Evolutionary conservation across 2,797 vertebrate genomes (phyloP).

Genomic region (Orestias chungarensis): DNA sequence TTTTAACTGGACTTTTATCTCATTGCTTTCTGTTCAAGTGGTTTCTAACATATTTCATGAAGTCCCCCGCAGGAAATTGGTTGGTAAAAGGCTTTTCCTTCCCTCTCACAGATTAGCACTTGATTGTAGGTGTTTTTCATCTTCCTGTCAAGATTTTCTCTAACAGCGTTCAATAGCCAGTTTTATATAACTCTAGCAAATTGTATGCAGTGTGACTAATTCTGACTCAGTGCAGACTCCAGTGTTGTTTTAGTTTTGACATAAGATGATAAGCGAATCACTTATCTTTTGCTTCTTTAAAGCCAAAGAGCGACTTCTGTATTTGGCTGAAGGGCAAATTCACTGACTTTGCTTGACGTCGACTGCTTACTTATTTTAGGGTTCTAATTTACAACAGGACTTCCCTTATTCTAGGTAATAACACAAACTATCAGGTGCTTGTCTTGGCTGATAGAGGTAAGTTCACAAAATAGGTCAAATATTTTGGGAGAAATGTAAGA

Average conservation of each 20-base stretch:
- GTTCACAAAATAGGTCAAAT: neutral
- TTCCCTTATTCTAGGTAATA: neutral
- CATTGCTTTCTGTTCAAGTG: constrained; percentile 12
- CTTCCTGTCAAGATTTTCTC: neutral
- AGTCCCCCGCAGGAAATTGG: neutral
- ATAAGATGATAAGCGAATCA: neutral
- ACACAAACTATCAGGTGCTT: neutral
- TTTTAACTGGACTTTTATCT: constrained; percentile 11
- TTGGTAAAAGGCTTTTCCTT: neutral
- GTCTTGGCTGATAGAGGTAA: neutral
- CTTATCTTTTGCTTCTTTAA: neutral
- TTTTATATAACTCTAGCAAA: neutral
- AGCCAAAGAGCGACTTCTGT: neutral
- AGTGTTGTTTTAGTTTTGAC: neutral
- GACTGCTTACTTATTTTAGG: neutral
- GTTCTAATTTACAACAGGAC: neutral
- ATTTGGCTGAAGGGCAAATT: neutral
- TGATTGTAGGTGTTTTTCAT: constrained; percentile 3
- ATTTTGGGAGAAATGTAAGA: neutral
- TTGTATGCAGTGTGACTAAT: constrained; percentile 1
- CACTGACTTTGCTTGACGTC: neutral
- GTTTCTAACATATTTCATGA: constrained; percentile 4
- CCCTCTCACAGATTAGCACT: neutral
- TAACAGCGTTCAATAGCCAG: neutral
- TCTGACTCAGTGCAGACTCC: neutral